Percentiles rank a stretch among this genome's conserved stretches.
Conservation (phyloP, 2,888 invertebrate species). For the Sthenelais limicola region DNA sequence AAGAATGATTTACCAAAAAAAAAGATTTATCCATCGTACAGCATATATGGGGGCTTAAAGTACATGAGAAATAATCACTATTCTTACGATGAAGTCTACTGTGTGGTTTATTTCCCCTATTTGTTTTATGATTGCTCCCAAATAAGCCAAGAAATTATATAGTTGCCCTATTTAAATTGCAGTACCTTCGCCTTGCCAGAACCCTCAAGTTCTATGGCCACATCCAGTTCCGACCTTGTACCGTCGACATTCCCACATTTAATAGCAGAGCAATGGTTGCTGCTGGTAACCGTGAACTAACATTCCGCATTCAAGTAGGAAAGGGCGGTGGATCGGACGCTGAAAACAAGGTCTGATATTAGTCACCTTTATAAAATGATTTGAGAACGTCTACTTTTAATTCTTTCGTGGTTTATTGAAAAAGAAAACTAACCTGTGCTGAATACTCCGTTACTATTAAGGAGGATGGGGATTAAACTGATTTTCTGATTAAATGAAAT, state of each 20-base stretch:
- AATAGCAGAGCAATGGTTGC: conserved; percentile 82
- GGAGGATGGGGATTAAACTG: neutral
- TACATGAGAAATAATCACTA: no score
- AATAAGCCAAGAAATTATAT: no score
- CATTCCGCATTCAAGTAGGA: conserved; percentile 76
- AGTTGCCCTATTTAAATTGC: no score
- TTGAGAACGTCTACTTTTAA: neutral
- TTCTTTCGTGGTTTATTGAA: neutral
- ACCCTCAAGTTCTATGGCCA: conserved; percentile 91
- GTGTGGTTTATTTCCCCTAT: no score
- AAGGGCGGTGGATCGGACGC: conserved; percentile 43
- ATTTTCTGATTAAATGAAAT: no score
- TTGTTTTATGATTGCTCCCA: no score
- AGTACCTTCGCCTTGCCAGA: conserved; percentile 90
- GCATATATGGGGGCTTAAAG: no score
- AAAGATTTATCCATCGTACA: no score
- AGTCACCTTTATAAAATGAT: no score
- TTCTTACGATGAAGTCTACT: no score
- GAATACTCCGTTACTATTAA: neutral
- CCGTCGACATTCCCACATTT: conserved; percentile 83
- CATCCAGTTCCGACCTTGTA: conserved; percentile 83
- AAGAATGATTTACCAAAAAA: no score
- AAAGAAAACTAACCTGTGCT: no score
- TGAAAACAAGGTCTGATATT: neutral
- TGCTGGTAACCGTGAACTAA: conserved; percentile 89